Base-by-base conservation (phyloP, 2,797 vertebrate genomes). In the Naso thynnoides region DNA sequence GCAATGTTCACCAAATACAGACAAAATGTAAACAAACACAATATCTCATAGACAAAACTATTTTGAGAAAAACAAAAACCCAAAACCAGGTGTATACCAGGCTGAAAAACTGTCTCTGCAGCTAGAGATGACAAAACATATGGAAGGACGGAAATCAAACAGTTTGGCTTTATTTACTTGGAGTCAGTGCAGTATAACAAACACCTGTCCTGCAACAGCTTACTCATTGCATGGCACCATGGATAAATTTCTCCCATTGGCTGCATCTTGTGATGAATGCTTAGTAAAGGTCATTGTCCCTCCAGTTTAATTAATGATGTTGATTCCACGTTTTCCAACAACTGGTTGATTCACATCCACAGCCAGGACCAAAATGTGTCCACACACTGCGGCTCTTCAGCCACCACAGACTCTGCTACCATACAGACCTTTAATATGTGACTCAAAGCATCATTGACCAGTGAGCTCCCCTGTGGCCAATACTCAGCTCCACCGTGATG, bases 361-460 rank as follows among this genome's bases (percentile, higher is more conserved):
- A 33, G 15, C 21, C 53, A 1, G 19, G 6, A 33, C 29, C 31
- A 9, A 21, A 60, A 21, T 3, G 10, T 52, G 15, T 59, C 38
- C 64, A 23, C 21, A 11, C 4, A 4, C 24, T 49, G 21, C 8
- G n/a, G 29, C n/a, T 55, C 27, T 18, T 27, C 11, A 62, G 42
- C 50, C n/a, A 4, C 62, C 36, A 44, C 13, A 61, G n/a, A 36
- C 18, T 2, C 58, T 70, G 67, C 58, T 50, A 10, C 38, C 47
- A 42, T 4, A 0, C 29, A 50, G 27, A 54, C 19, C 39, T 82
- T 73, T 72, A 73, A 81, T 52, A 65, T 57, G 81, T 13, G 70
- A 23, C 47, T 76, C 63, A 53, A 62, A 70, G 70, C 79, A 29
- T 55, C 72, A 84, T 73, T 81, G 85, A 88, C 42, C 72, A n/a